Base-by-base conservation (phyloP, 2,888 invertebrate genomes). In the Panopea generosa region DNA sequence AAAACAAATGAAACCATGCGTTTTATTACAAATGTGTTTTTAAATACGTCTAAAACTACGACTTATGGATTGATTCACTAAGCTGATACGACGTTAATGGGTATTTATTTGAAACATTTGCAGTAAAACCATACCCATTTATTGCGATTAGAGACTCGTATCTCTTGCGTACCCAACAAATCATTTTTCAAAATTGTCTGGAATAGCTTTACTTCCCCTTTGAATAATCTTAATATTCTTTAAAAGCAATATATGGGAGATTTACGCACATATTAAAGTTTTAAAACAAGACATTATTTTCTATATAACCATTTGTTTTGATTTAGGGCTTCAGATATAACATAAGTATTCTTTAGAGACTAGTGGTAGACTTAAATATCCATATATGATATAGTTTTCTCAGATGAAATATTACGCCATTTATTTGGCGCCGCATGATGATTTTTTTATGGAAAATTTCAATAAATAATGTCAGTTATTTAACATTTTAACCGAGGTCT, bases 11-110 rank as follows among this genome's bases (percentile, higher is more conserved):
- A 55, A 55, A 29, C 55, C 55, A 20, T 33, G 55, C 55, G 20
- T 55, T 55, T 55, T 55, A 55, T 55, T 55, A 33, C 55, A 33
- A 33, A 55, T 55, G 33, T 29, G 33, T 55, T 55, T 55, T 18
- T 55, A 33, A 55, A 55, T 33, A 26, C 52, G 52, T 24, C 20
- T 52, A 52, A 52, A 52, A 7, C n/a, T n/a, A 53, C 11, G 26
- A 9, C 29, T 20, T 16, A 56, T 16, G 55, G 33, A 56, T 56
- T 27, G 55, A 56, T 56, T 29, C 18, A 7, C 20, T 18, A 20
- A 56, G 18, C n/a, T 29, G 55, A 56, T 56, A 56, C 33, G 55
- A 56, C 55, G 38, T 18, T 29, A 56, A 56, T 56, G 55, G 26
- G 55, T 18, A 56, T 56, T 56, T 33, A 56, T 33, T 11, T 9